Evolutionary conservation across 2,797 vertebrate genomes (phyloP), one percentile per base, ranked within the genome.

Genomic region (Pteropus rufus): DNA sequence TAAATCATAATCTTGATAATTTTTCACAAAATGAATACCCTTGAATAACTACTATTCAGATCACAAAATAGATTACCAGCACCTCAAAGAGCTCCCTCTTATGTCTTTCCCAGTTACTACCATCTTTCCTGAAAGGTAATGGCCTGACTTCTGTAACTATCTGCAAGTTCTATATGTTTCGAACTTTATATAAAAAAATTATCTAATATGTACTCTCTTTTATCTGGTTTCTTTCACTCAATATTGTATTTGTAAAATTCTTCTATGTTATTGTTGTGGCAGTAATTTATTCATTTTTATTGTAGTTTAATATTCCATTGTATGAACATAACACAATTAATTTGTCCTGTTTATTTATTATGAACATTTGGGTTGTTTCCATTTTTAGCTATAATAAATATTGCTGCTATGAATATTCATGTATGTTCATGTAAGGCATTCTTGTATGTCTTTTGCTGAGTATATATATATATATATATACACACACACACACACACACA

Each of bases 261-360:
- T 67, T 39, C 6, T 10, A 67, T 79, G 49, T 44, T 72, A 19
- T 31, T 54, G 23, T 93, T 44, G 34, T 70, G 54, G 39, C 19
- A 92, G 10, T 76, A 54, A 39, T 77, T 64, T 58, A 88, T 76
- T 94, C 52, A 85, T 86, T 89, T 94, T 84, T 12, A 70, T 70
- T 77, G 24, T 12, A 54, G 34, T 65, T 81, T 90, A 92, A 65
- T 82, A 91, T 69, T 87, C 26, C 19, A 19, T 69, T 82, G 39
- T 77, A 34, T 77, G 62, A 82, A 44, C 82, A 34, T 77, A 82
- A 64, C 4, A 34, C 8, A 41, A 64, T 75, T 81, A 69, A 72
- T 89, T 60, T 85, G 26, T 62, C 76, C 81, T 91, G 23, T 89
- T 81, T 90, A 69, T 75, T 81, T 82, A 85, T 76, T 79, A 73